phyloP scores from a whole-genome alignment of 2,888 invertebrate species.

The Diogma glabrata region DNA sequence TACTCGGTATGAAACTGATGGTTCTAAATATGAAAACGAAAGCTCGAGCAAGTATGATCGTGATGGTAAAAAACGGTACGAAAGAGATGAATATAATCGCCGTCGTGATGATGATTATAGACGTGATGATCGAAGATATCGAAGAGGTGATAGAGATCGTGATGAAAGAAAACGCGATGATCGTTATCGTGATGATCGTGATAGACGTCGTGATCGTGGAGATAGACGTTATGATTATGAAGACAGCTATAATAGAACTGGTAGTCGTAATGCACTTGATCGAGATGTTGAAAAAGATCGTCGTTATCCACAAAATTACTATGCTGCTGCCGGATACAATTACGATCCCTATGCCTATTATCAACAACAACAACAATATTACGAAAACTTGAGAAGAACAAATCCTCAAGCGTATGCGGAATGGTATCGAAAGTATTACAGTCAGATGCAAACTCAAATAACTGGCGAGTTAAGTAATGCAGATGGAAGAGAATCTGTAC shows the following conservation, averaged over 20 bases:
- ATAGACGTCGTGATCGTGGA: conserved; percentile 24
- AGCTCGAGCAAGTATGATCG: conserved; percentile 31
- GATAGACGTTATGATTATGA: conserved; percentile 20
- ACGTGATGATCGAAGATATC: conserved; percentile 16
- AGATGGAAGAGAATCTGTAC: conserved; percentile 65
- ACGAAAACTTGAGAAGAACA: conserved; percentile 61
- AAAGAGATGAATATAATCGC: conserved; percentile 21
- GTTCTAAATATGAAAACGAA: conserved; percentile 57
- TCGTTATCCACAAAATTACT: conserved; percentile 20
- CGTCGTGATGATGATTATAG: conserved; percentile 21
- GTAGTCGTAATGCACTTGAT: conserved; percentile 30
- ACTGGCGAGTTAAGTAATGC: conserved; percentile 17
- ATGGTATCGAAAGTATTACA: conserved; percentile 63
- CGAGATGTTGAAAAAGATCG: conserved; percentile 27
- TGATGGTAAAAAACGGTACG: conserved; percentile 11
- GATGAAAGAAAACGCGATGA: conserved; percentile 25
- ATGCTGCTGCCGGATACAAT: conserved; percentile 21
- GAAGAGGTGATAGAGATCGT: conserved; percentile 18
- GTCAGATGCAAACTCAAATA: conserved; percentile 23
- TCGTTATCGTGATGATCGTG: conserved; percentile 17
- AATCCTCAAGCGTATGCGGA: conserved; percentile 71
- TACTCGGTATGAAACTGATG: conserved; percentile 46
- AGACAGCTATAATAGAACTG: conserved; percentile 20
- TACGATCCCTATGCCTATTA: conserved; percentile 43
- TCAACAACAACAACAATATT: conserved; percentile 50